Evolutionary conservation across 2,888 invertebrate species (phyloP), one percentile per base, ranked within the genome.

Genomic region (Drosophila conformis): DNA sequence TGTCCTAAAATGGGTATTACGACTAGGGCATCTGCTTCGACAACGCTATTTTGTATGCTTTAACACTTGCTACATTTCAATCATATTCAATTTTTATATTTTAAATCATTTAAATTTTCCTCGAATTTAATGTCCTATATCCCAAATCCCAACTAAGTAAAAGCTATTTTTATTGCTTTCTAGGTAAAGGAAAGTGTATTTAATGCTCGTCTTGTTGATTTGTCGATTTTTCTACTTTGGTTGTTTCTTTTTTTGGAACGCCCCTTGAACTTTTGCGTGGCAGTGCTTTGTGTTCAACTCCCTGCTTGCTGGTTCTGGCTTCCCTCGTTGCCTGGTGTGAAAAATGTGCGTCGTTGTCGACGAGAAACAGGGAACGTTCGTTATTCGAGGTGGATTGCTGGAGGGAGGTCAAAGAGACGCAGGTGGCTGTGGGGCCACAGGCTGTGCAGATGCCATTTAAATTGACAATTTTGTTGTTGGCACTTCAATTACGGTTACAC

Each of bases 381-480:
- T 33, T 29, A n/a, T 31, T n/a, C 5, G 61, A 33, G 40, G 51
- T 53, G 48, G 38, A 18, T 57, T 40, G 21, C 21, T 29, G 36
- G 15, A 29, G 60, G 52, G 48, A 18, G 59, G 60, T 56, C 54
- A 61, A 57, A 64, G 69, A 64, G 69, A 70, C 68, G 58, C 86
- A 83, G 84, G 83, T 84, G 86, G 76, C 80, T 42, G 49, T 61
- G 67, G 70, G 53, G 51, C 48, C 74, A 66, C 57, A 54, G 61
- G 46, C 59, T 49, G 54, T 10, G 52, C 25, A 70, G 48, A 54
- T 80, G 78, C 72, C 78, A 88, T 87, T 88, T 88, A 87, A 87
- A 87, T 88, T 87, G 87, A 87, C 87, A 88, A 88, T 87, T 87
- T 80, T 69, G 80, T 75, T 79, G 87, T 73, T 84, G 82, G 60